Evolutionary conservation across 23 tunicate species (phyloP), one percentile per base, ranked within the genome.

Genomic region (Trididemnum nubilum): DNA sequence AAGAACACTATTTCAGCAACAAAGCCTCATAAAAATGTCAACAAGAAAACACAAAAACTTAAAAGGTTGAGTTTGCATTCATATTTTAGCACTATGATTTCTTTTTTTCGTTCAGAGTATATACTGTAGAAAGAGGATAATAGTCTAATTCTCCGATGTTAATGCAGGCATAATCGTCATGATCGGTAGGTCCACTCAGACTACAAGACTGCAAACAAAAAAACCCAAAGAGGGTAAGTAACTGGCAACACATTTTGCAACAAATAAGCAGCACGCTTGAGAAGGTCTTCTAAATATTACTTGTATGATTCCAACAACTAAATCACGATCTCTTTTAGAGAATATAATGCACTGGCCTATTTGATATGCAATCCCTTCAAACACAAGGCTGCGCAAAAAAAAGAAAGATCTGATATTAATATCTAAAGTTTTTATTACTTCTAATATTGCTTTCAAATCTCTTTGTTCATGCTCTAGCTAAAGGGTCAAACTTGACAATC

Each of bases 401-500:
- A 15, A 44, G 9, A 7, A 9, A 44, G 54, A 44, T 44, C 54
- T 15, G 15, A 44, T 44, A 15, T 44, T 15, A 44, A 79, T 86
- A 70, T 39, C 51, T 71, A 70, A 79, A 86, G 36, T 86, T 86
- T 57, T 52, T 57, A 35, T 51, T 3, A 36, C 30, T 19, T 40
- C 34, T 70, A 0, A 72, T 51, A 39, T 86, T 86, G 35, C 85
- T 69, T 79, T 86, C 90, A 80, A 86, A 86, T 29, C 85, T 33
- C 36, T 79, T 35, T 51, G 90, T 86, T 80, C 85, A 86, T 35
- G 66, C 38, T 29, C 49, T 30, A 24, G 71, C 71, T 23, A 86
- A 50, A 28, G 90, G 90, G 36, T 85, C 90, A 79, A 86, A 61
- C 39, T 86, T 74, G 24, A 57, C n/a, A 12, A 72, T 86, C 33